Base-by-base conservation (phyloP, 2,888 invertebrate genomes). In the Zaprionus obscuricornis region DNA sequence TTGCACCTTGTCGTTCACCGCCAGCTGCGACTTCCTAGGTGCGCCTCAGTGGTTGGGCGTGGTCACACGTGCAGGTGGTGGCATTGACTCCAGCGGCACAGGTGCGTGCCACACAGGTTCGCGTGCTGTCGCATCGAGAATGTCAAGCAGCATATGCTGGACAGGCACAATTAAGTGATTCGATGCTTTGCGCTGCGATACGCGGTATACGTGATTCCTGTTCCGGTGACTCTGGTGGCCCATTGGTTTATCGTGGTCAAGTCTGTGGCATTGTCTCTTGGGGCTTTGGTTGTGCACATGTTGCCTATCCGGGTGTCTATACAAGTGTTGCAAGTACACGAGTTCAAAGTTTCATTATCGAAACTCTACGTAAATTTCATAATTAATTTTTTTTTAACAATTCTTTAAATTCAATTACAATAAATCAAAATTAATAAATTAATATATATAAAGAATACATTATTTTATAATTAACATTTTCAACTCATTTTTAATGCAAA, bases 181-280 rank as follows among this genome's bases (percentile, higher is more conserved):
- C 88, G 2, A 90, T 90, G 90, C 65, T 90, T 11, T 89, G 89
- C 56, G 88, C 89, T 0, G 67, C 85, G 0, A 60, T 82, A 10
- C 68, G 84, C 0, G 87, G 87, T 5, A 50, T 75, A 1, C 76
- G 64, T 31, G 90, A 89, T 58, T 85, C 89, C 1, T 89, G 90
- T 43, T 76, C 79, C 1, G 90, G 89, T 0, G 90, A 90, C 54
- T 90, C 90, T 1, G 90, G 90, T 3, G 89, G 90, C 1, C 90
- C 90, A 0, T 64, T 86, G 13, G 85, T 88, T 1, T 82, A 72
- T 27, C 82, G 87, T 1, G 86, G 86, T 0, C 68, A 79, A 20
- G 76, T 90, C 71, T 74, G 90, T 93, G 96, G 96, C 18, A 91
- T 96, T 11, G 95, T 96, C 0, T 96, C 95, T 0, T 89, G 87